These are phyloP conservation scores for Odontocolon sp. DNA, from an alignment of 2,888 invertebrate genomes.

Conservation along the genomic window DNA sequence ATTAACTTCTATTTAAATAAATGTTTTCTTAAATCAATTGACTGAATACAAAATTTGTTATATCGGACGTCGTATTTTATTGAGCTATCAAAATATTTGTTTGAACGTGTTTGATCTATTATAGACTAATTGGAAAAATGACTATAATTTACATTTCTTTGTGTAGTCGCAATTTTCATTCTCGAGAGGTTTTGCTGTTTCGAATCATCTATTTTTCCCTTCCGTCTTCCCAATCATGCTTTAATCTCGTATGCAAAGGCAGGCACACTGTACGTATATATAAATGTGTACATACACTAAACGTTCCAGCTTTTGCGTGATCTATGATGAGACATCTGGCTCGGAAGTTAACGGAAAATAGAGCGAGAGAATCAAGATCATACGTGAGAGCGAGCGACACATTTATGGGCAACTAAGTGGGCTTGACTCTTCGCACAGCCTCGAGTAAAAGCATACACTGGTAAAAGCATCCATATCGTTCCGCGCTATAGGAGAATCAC, in stretches of 20 bases:
- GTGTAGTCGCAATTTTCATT: slow-evolving; percentile 39
- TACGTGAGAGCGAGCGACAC: slow-evolving; percentile 77
- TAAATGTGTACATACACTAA: background rate
- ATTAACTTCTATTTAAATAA: no score
- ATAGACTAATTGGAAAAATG: no score
- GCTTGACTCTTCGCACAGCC: slow-evolving; percentile 50
- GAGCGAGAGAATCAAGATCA: slow-evolving; percentile 66
- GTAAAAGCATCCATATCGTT: slow-evolving; percentile 30
- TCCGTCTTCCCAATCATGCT: slow-evolving; percentile 20
- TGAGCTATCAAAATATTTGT: no score
- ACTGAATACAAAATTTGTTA: no score
- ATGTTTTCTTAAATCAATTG: no score
- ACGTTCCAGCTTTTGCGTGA: slow-evolving; percentile 66
- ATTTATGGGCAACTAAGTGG: slow-evolving; percentile 79
- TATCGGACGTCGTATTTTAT: no score
- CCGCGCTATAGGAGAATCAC: slow-evolving; percentile 49
- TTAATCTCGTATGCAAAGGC: slow-evolving; percentile 49
- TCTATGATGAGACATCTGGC: slow-evolving; percentile 78
- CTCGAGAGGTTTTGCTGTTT: no score
- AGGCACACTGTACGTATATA: slow-evolving; percentile 8
- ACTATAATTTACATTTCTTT: no score
- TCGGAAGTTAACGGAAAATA: slow-evolving; percentile 38
- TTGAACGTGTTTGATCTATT: no score
- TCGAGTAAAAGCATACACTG: background rate
- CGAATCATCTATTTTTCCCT: no score